Evolutionary conservation across 1,140 invertebrate genomes (phyloP).

Genomic region (Sarcophaga peregrina): DNA sequence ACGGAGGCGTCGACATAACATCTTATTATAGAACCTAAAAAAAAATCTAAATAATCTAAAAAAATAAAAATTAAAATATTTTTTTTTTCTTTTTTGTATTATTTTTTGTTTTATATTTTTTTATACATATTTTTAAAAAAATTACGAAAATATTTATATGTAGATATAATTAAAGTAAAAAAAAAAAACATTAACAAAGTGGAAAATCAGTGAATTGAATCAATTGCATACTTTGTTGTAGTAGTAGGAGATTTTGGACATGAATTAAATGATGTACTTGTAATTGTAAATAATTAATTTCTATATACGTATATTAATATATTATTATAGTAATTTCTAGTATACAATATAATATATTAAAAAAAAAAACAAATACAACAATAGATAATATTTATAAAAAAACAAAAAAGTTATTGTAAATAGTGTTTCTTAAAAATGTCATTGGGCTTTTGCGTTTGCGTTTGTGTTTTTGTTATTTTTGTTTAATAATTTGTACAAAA

Average conservation of each 20-base stretch:
- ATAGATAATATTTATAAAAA: not conserved
- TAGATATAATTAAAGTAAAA: not conserved
- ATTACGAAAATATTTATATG: not conserved
- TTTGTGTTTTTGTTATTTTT: constrained; percentile 2
- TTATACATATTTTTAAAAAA: constrained; percentile 11
- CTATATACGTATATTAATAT: too few relatives aligned
- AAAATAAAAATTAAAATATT: not conserved
- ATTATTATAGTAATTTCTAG: too few relatives aligned
- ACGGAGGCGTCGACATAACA: too few relatives aligned
- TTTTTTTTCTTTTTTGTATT: not conserved
- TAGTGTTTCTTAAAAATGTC: not conserved
- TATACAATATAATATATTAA: not conserved
- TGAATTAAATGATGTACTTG: too few relatives aligned
- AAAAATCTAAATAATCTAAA: too few relatives aligned
- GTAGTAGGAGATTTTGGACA: too few relatives aligned
- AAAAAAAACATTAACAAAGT: not conserved
- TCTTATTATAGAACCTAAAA: too few relatives aligned
- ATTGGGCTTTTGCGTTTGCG: not conserved
- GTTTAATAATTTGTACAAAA: not conserved
- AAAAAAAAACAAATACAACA: constrained; percentile 23
- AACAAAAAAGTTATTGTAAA: not conserved
- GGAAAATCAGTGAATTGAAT: not conserved
- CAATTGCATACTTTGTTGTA: too few relatives aligned
- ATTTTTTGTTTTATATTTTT: not conserved
- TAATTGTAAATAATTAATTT: too few relatives aligned